Evolutionary conservation across 2,113 vertebrate genomes (phyloP).

Genomic region (Colaptes auratus): DNA sequence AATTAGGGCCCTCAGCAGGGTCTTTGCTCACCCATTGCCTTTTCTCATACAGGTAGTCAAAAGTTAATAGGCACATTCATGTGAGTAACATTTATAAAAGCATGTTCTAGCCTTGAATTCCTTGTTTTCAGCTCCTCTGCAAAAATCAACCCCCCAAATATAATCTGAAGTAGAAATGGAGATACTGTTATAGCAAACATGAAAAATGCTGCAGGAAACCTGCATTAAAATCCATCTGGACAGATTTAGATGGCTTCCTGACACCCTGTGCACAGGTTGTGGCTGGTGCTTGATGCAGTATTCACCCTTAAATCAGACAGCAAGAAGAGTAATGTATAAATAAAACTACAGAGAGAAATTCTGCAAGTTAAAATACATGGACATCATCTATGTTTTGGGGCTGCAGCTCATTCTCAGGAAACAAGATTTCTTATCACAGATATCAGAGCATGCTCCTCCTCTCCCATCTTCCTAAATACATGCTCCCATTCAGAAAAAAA

Average conservation of each 20-base stretch:
- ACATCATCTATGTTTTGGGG: not conserved
- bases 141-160: not conserved
- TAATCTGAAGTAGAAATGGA: not conserved
- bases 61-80: not conserved
- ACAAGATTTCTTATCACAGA: not conserved
- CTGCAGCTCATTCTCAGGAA: not conserved
- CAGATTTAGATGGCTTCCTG: not conserved
- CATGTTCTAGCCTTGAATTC: not conserved
- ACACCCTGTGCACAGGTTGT: fast-evolving
- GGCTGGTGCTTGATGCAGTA: not conserved
- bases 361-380: not conserved
- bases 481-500: not conserved
- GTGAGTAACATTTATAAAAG: constrained; percentile 5
- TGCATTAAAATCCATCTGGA: not conserved
- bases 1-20: constrained; percentile 26
- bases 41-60: not conserved
- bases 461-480: not conserved
- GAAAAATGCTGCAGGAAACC: not conserved
- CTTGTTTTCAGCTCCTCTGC: not conserved
- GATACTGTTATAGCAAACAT: not conserved
- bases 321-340: not conserved
- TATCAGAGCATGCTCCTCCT: not conserved
- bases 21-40: not conserved
- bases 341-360: not conserved
- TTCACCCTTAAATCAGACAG: not conserved